Evolutionary conservation across 2,888 invertebrate species (phyloP), one percentile per base, ranked within the genome.

Genomic region (Meloe dianella): DNA sequence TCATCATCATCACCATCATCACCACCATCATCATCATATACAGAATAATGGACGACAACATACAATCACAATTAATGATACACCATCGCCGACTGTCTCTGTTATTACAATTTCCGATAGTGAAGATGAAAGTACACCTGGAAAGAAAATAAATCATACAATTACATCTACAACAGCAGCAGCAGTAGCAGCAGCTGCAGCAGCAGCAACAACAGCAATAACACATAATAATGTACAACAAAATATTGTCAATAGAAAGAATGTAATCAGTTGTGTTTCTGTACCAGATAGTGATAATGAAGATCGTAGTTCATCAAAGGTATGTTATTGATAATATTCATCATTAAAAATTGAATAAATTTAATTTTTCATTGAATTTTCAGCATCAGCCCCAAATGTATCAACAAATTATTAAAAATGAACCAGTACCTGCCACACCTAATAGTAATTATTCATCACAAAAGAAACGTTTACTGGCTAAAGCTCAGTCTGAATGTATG

Each of bases 81-180:
- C 97, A 29, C 97, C 97, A 0, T 96, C 96, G 32, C 97, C 97
- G 3, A 93, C 96, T 57, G 95, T 94, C 60, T 95, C 96, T 65
- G 96, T 97, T 75, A 97, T 98, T 80, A 97, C 97, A 54, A 96
- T 96, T 78, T 95, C 94, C 20, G 97, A 97, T 82, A 96, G 96
- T 76, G 97, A 97, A 81, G 97, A 97, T 80, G 97, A 97, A 78
- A 86, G 88, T 41, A 60, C 73, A 5, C 73, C 77, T 0, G 87
- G 87, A 57, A 87, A 87, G 67, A 84, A 80, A 22, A 60, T 61
- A 20, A 64, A 30, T 32, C 38, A 58, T 22, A 64, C 22, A 27
- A 7, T 30, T 1, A 9, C 8, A 30, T 8, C 30, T 3, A 59
- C 27, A 20, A 61, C 62, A n/a, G 65, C 62, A 27, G 5, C 4